These are phyloP conservation scores for Cephalopachus bancanus DNA, from an alignment of 2,797 vertebrate genomes.

Conservation along the genomic window DNA sequence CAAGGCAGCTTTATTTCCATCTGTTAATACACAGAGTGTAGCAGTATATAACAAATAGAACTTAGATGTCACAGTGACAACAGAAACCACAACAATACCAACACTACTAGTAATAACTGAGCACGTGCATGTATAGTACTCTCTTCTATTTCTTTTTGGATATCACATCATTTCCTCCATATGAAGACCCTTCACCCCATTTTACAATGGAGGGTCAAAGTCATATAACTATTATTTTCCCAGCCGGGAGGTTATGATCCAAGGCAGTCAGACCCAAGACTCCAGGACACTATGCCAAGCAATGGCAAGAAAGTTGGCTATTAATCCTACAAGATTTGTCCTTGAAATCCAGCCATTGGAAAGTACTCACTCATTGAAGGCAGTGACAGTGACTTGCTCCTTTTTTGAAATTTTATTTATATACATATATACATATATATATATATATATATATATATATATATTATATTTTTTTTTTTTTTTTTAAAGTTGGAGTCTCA, in stretches of 20 bases:
- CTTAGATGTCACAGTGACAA: not conserved
- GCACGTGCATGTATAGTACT: too few species aligned
- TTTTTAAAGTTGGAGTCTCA: too few species aligned
- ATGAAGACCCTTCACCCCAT: not conserved
- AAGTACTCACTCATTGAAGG: not conserved
- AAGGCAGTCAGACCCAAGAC: not conserved
- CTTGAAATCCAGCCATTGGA: not conserved
- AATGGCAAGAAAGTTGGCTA: not conserved
- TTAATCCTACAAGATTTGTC: not conserved
- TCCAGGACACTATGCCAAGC: not conserved
- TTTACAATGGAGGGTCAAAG: not conserved
- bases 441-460: too few species aligned
- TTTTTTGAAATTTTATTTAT: not conserved
- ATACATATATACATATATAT: too few species aligned
- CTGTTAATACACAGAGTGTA: not conserved
- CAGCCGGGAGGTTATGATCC: not conserved
- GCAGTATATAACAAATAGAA: not conserved
- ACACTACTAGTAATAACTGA: too few species aligned
- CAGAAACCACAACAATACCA: not conserved
- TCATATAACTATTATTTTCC: not conserved
- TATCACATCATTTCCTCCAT: not conserved
- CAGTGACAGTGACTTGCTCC: not conserved
- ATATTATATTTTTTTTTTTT: too few species aligned
- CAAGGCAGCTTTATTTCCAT: not conserved
- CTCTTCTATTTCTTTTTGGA: not conserved